These are phyloP conservation scores for Crypturellus tataupa DNA, from an alignment of 2,797 vertebrate genomes.

Conservation along the genomic window DNA sequence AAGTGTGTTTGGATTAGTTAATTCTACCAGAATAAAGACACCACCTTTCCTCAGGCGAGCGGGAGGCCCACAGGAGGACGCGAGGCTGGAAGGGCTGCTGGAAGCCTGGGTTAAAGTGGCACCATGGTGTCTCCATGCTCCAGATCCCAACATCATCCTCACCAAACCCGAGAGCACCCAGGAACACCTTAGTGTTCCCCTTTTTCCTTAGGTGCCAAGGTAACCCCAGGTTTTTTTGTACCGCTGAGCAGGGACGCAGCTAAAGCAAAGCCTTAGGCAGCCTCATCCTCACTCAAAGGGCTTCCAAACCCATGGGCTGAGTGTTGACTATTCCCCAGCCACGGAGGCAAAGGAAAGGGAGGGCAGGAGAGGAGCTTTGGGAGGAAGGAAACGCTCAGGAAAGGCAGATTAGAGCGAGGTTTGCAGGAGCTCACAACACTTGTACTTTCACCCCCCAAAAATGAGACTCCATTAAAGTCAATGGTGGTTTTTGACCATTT, in stretches of 20 bases:
- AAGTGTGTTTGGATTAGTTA: conserved; percentile 10
- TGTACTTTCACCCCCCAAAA: background rate
- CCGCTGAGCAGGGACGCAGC: background rate
- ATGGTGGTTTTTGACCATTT: background rate
- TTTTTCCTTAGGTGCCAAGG: background rate
- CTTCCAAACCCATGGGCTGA: background rate
- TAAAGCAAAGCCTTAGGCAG: background rate
- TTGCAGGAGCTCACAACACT: background rate
- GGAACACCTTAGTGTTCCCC: background rate
- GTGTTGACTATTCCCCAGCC: background rate
- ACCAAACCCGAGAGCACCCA: background rate
- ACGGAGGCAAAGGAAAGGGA: background rate
- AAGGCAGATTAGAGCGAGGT: background rate
- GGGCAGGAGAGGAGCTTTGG: background rate
- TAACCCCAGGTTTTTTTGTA: background rate
- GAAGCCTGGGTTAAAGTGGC: background rate
- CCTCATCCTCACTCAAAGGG: background rate
- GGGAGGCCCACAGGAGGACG: background rate
- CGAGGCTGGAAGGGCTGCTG: background rate
- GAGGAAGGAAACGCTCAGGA: background rate
- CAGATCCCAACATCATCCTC: background rate
- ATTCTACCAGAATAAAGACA: conserved; percentile 56
- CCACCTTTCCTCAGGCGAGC: background rate
- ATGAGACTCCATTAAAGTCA: background rate
- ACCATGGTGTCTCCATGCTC: background rate